Base-by-base conservation (phyloP, 2,888 invertebrate genomes). In the Hirtodrosophila trivittata region DNA sequence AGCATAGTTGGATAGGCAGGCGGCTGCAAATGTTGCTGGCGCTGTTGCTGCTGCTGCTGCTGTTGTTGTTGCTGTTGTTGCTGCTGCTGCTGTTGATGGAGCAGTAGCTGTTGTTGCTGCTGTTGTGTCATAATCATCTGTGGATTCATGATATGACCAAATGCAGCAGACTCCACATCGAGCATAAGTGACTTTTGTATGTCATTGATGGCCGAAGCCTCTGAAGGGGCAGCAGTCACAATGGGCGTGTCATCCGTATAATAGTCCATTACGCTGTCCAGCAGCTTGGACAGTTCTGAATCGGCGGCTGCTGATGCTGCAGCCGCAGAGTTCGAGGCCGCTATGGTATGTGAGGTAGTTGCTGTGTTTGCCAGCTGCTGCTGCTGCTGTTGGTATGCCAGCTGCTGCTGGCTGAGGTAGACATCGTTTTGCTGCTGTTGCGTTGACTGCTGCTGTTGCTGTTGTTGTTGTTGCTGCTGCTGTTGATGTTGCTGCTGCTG, bases 161-260 rank as follows among this genome's bases (percentile, higher is more conserved):
- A 91, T 1, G 77, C 42, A 5, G 92, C 93, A 60, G 93, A 93
- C 90, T 96, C 96, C 87, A 94, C 95, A 90, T 96, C 96, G 87
- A 93, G 95, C 97, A 98, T 98, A 86, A 98, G 92, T 82, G 95
- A 96, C 89, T 96, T 95, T 87, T 97, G 96, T 87, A 98, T 98
- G 41, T 95, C 96, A 88, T 95, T 96, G 68, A 98, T 98, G 66
- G 95, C 96, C 91, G 88, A 86, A 32, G 88, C 75, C 46, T 87
- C 88, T 3, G 89, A 87, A 6, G 87, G 83, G 13, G 87, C 69
- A 8, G 74, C 66, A 7, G 78, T 75, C 46, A 77, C 88, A 63
- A 88, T 87, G 16, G 88, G 82, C 47, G 87, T 86, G 50, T 88
- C 88, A 41, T 95, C 95, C 60, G 95, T 94, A 89, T 94, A 94